Evolutionary conservation across 1,140 invertebrate species (phyloP).

Genomic region (Drosophila santomea): DNA sequence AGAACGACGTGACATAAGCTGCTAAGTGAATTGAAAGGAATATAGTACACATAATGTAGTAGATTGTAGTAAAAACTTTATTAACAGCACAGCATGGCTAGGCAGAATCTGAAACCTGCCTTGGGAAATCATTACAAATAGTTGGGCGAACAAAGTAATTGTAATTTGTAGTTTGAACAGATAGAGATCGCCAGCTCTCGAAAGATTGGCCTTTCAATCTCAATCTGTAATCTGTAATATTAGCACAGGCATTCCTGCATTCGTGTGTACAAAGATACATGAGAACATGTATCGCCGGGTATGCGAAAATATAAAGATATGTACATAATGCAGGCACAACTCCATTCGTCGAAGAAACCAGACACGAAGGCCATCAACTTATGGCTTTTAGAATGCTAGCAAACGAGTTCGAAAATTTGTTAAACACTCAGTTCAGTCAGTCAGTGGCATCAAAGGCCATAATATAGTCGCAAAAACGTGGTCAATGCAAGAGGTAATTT

Average conservation of each 20-base stretch:
- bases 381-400: conserved; percentile 66
- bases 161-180: not conserved
- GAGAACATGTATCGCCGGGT: conserved; percentile 1
- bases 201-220: conserved; percentile 69
- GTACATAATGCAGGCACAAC: conserved; percentile 44
- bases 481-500: conserved; percentile 40
- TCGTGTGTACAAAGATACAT: conserved; percentile 16
- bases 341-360: conserved; percentile 65
- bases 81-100: not conserved
- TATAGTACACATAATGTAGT: too few relatives aligned
- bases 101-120: not conserved
- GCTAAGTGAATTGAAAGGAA: not conserved
- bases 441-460: conserved; percentile 74
- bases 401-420: conserved; percentile 63
- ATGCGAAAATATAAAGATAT: conserved; percentile 28
- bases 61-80: not conserved
- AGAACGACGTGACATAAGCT: conserved; percentile 11
- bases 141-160: not conserved
- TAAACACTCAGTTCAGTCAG: conserved; percentile 56
- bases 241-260: conserved; percentile 16
- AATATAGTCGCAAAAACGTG: conserved; percentile 36
- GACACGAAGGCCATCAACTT: conserved; percentile 77
- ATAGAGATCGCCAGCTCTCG: not conserved
- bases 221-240: conserved; percentile 63
- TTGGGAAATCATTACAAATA: not conserved